These are phyloP conservation scores for Erythrolamprus reginae DNA, from an alignment of 2,113 vertebrate species.

Conservation along the genomic window DNA sequence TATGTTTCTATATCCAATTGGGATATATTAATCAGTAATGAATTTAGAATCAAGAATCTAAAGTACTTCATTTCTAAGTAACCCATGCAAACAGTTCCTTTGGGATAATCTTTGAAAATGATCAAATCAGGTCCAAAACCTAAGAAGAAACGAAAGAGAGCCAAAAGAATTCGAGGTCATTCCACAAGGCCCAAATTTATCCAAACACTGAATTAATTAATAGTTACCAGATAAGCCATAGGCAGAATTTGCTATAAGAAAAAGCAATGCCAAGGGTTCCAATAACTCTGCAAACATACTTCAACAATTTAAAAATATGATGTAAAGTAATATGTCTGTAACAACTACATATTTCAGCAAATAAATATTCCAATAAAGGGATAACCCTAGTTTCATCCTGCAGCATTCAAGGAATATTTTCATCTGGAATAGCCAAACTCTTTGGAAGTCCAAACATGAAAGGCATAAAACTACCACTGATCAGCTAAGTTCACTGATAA, in stretches of 20 bases:
- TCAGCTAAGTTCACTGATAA: conserved; percentile 83
- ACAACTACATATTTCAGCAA: conserved; percentile 44
- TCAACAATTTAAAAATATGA: not conserved
- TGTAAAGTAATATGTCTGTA: conserved; percentile 4
- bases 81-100: not conserved
- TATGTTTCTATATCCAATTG: not conserved
- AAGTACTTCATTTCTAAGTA: not conserved
- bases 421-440: conserved; percentile 58
- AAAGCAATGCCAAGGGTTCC: not conserved
- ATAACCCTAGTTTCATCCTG: conserved; percentile 43
- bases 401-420: conserved; percentile 55
- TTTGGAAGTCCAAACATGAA: conserved; percentile 71
- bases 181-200: not conserved
- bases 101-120: not conserved
- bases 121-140: not conserved
- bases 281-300: not conserved
- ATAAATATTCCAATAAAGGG: conserved; percentile 67
- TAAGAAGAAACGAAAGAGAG: not conserved
- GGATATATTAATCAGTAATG: not conserved
- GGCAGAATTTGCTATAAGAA: not conserved
- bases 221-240: not conserved
- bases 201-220: not conserved
- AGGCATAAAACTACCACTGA: conserved; percentile 83
- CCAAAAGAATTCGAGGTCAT: not conserved
- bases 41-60: not conserved